Conservation (phyloP, 2,113 vertebrate species). For the Platanista minor region DNA sequence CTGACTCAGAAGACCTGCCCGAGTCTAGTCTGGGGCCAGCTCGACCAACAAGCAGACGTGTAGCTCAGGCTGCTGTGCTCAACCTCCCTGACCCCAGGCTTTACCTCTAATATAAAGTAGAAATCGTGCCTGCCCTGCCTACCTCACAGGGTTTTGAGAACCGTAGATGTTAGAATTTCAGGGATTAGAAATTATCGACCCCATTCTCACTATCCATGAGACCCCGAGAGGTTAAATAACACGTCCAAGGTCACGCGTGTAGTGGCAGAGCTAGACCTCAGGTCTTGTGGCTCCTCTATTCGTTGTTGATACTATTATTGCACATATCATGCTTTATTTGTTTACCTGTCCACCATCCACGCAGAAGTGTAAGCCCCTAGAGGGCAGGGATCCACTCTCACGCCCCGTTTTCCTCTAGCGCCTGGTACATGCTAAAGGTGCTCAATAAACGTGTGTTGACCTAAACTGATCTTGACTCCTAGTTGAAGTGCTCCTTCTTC, state of each 20-base stretch:
- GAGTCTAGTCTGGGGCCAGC: not conserved
- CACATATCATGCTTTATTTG: not conserved
- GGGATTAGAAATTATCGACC: not conserved
- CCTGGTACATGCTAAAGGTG: not conserved
- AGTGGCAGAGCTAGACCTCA: not conserved
- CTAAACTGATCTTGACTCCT: not conserved
- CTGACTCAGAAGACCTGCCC: not conserved
- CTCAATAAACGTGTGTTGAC: conserved; percentile 6
- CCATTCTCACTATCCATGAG: not conserved
- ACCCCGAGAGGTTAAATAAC: not conserved
- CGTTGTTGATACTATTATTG: not conserved
- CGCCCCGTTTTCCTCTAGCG: not conserved
- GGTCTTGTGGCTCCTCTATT: not conserved
- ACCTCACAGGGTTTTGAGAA: not conserved
- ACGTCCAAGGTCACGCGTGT: not conserved
- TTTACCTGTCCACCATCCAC: not conserved
- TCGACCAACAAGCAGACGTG: not conserved
- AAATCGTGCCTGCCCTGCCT: not conserved
- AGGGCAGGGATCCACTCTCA: not conserved
- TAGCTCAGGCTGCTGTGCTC: no score
- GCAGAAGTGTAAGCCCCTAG: not conserved
- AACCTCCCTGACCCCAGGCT: not conserved
- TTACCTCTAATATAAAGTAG: not conserved
- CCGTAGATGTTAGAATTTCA: not conserved
- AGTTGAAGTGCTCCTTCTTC: not conserved